Percentiles rank a stretch among this genome's conserved stretches.
These are phyloP conservation scores for Gouania willdenowi DNA, from an alignment of 2,797 vertebrate species.

Conservation along the genomic window DNA sequence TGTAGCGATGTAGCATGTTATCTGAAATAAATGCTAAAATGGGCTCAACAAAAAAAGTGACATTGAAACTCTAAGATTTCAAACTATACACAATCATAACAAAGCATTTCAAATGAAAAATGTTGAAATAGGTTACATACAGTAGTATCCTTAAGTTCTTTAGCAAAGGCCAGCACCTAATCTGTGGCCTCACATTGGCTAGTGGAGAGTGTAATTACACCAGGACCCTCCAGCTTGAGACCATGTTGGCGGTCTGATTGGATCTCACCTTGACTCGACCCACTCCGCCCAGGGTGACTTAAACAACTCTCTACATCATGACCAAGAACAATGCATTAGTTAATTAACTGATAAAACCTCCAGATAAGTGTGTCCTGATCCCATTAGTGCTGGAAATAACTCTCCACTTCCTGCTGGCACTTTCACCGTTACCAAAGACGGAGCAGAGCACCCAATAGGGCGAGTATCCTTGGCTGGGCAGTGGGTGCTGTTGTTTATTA, in stretches of 20 bases:
- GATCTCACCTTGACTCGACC: slow-evolving; percentile 79
- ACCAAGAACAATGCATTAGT: slow-evolving; percentile 64
- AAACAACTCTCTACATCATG: slow-evolving; percentile 44
- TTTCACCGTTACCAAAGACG: slow-evolving; percentile 46
- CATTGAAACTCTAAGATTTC: slow-evolving; percentile 52
- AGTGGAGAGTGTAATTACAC: slow-evolving; percentile 67
- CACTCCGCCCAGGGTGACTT: slow-evolving; percentile 46
- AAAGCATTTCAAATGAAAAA: slow-evolving; percentile 73
- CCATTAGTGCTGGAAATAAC: slow-evolving; percentile 72
- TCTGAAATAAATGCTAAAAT: too few relatives aligned
- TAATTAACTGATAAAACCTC: slow-evolving; percentile 76
- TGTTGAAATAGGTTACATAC: slow-evolving; percentile 55
- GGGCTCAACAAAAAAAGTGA: too few relatives aligned
- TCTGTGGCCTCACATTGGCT: slow-evolving; percentile 50
- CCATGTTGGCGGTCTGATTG: slow-evolving; percentile 59
- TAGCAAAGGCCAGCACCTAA: slow-evolving; percentile 50
- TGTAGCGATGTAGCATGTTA: too few relatives aligned
- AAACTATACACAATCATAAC: slow-evolving; percentile 51
- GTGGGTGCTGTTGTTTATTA: slow-evolving; percentile 10
- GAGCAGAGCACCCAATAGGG: slow-evolving; percentile 25
- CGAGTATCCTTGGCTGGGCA: slow-evolving; percentile 10
- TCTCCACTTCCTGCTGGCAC: slow-evolving; percentile 48
- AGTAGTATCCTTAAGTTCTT: slow-evolving; percentile 32
- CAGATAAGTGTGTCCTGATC: slow-evolving; percentile 71
- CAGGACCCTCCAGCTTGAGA: slow-evolving; percentile 30